These are phyloP conservation scores for Chloropsis cyanopogon DNA, from an alignment of 2,113 vertebrate genomes.

Conservation along the genomic window DNA sequence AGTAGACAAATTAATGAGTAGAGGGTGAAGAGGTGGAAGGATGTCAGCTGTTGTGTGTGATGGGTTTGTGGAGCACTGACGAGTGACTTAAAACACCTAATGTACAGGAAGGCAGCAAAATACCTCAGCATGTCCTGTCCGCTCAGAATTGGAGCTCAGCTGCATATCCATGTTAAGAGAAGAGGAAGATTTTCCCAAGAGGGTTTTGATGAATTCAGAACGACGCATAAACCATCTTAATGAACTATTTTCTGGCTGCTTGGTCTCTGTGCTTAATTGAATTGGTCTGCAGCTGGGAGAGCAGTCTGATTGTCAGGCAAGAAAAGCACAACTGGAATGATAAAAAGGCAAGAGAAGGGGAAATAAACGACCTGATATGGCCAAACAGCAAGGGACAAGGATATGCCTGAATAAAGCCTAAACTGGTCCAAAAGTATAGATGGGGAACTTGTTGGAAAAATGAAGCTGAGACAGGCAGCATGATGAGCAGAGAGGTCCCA, in stretches of 20 bases:
- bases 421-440: background rate
- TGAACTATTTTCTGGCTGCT: background rate
- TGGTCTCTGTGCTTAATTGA: background rate
- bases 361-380: background rate
- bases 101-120: background rate
- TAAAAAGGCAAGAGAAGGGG: background rate
- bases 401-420: background rate
- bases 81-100: background rate
- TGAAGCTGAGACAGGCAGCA: background rate
- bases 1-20: background rate
- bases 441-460: background rate
- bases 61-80: background rate
- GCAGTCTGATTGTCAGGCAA: background rate
- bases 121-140: background rate
- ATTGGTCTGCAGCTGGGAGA: background rate
- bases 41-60: background rate
- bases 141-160: background rate
- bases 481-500: background rate
- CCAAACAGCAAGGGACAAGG: background rate
- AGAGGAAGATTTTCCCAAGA: background rate
- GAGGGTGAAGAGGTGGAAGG: background rate
- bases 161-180: background rate
- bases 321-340: background rate
- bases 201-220: background rate
- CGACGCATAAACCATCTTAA: background rate